Evolutionary conservation across 2,113 vertebrate genomes (phyloP).

Genomic region (Heterochromis multidens): DNA sequence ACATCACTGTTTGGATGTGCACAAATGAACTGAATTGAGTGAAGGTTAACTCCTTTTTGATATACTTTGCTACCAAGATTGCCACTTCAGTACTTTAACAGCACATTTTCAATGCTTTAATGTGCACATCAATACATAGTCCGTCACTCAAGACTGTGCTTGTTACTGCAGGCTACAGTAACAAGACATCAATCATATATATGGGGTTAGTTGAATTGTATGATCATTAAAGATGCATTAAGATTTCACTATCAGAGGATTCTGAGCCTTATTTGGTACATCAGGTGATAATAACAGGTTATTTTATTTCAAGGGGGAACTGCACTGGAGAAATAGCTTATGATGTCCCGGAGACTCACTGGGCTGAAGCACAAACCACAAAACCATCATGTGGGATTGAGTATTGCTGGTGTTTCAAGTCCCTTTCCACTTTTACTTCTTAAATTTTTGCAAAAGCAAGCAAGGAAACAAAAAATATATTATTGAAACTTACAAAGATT

Average conservation of each 20-base stretch:
- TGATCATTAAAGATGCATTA: neutral
- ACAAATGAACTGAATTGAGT: neutral
- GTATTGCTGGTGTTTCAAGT: neutral
- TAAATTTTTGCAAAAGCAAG: neutral
- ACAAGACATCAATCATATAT: neutral
- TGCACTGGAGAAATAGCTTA: slow-evolving; percentile 24
- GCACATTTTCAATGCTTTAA: neutral
- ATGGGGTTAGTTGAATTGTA: neutral
- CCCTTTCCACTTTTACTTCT: neutral
- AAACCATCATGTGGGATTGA: slow-evolving; percentile 7
- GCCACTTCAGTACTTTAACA: neutral
- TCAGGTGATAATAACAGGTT: neutral
- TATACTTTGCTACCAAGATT: neutral
- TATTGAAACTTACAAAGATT: neutral
- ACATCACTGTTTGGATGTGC: neutral
- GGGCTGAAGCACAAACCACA: slow-evolving; percentile 1
- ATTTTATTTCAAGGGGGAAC: slow-evolving; percentile 13
- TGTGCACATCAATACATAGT: neutral
- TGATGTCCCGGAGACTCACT: neutral
- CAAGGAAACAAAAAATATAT: neutral
- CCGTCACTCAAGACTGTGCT: neutral
- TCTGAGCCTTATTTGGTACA: neutral
- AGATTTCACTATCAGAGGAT: neutral
- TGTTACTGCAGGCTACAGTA: neutral
- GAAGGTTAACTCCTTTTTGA: neutral